Evolutionary conservation across 2,113 vertebrate species (phyloP), one percentile per base, ranked within the genome.

Genomic region (Myrmecobius fasciatus): DNA sequence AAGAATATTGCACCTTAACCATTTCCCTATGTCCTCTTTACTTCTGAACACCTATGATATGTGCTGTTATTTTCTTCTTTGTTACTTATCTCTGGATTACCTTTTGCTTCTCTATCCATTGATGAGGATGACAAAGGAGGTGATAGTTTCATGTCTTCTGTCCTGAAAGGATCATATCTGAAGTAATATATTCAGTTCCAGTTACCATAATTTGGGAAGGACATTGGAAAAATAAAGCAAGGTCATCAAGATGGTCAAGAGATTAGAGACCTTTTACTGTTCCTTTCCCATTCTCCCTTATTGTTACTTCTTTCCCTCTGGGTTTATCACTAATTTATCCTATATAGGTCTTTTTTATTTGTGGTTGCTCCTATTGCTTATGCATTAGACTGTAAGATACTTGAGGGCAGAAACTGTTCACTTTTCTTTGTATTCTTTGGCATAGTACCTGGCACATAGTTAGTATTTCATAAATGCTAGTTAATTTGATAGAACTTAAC

Each of bases 1-100:
- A 2, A 94, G 91, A 93, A 88, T 93, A 36, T 36, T 94, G 22
- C 51, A 28, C 0, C 3, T 31, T 36, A 53, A 75, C 89, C 25
- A 10, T 52, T 46, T 53, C 46, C 10, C 52, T 46, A 6, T 46
- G 60, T 6, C 26, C 47, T 53, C 43, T 91, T 88, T 88, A 26
- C 89, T 83, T 56, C n/a, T 12, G 51, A 51, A 53, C 47, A 43
- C 52, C 75, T 89, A 20, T 89, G 93, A 92, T 36, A 25, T 31
- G 90, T 26, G 89, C 52, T 43, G 43, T 46, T 31, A 47, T 53
- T 17, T 43, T 52, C 53, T 53, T 0, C 20, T 36, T 92, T 49
- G 53, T 89, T 24, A 54, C 89, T 96, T 95, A 88, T 95, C 75
- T 67, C 91, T 48, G 92, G 94, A 96, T 56, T 90, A 89, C 60